Evolutionary conservation across 2,888 invertebrate genomes (phyloP), one percentile per base, ranked within the genome.

Genomic region (Nudaria mundana): DNA sequence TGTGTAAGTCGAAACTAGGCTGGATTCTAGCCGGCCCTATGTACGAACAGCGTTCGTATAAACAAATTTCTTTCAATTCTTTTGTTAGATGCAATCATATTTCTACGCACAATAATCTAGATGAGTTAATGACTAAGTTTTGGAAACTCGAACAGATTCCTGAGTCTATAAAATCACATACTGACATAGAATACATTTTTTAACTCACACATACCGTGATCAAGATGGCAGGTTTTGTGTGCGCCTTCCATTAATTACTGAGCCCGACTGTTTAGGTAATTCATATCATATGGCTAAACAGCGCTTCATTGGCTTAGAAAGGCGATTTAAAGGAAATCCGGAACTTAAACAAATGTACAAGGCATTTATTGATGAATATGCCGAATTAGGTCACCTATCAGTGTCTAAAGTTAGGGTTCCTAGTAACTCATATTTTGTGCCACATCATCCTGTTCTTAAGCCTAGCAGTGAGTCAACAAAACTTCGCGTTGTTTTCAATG

Each of bases 401-500:
- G 11, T 11, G 10, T 20, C 22, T 2, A 2, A n/a, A 2, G 12
- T 8, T 4, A 6, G 0, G 24, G 44, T 49, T 13, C 25, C 36
- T 4, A 12, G 16, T 15, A 24, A 34, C 2, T 16, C 36, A 7
- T 44, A 49, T 18, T 48, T 37, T 15, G 18, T 45, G 18, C 37
- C 44, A 3, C 56, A 56, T 28, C 52, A 51, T 26, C 40, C 45
- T 3, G 43, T 56, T 0, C 28, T 52, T 2, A 43, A 41, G 3
- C 39, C 47, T 12, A 23, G 14, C 2, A 48, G 45, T 16, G 44
- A 42, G 26, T n/a, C 48, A 3, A 52, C 56, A 0, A 50, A 50
- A 24, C 23, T 46, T 1, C 37, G 52, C 3, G 48, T 41, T 0
- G 57, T 58, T 2, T 58, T 58, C 14, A 46, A 55, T 29, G 52